Evolutionary conservation across 2,888 invertebrate species (phyloP), one percentile per base, ranked within the genome.

Genomic region (Torymus tubicola): DNA sequence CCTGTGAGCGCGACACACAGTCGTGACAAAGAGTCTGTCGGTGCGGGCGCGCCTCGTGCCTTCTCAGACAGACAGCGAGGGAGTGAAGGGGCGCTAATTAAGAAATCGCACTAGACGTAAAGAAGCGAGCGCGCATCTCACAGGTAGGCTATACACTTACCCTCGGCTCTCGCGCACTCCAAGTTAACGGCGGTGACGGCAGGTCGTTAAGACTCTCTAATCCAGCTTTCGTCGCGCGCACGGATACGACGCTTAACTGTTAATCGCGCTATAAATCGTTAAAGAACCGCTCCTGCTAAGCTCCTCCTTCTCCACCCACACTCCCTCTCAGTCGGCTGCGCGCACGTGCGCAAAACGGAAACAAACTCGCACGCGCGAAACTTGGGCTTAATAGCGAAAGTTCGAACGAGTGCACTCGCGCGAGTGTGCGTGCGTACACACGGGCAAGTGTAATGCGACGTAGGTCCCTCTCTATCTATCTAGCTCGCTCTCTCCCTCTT

Each of bases 241-340:
- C 73, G 67, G 64, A 64, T 73, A 60, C 75, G 52, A 68, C 75
- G 53, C 68, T 75, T 50, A 60, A 61, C 57, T 31, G 75, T 75
- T 75, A 75, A 75, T 75, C 68, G 68, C 31, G 75, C 68, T 68
- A 75, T 68, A 75, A 68, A 75, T 68, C 75, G 68, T 75, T 75
- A 67, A 68, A 68, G 68, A 75, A 61, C 21, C 68, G 52, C 67
- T 24, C 67, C 42, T 60, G 75, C 60, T 60, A 68, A 75, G 61
- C 53, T 61, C 42, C 13, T 50, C 72, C 42, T 5, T 18, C 31
- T 16, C 2, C 52, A 16, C 42, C 18, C 13, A 16, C 13, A 5
- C 65, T 55, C 11, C 14, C 2, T 16, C 42, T 42, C 42, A 42
- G 42, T 42, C 8, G 8, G 42, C 42, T 8, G 31, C 42, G 42